Base-by-base conservation (phyloP, 2,797 vertebrate genomes). In the Spinus olivaceus region DNA sequence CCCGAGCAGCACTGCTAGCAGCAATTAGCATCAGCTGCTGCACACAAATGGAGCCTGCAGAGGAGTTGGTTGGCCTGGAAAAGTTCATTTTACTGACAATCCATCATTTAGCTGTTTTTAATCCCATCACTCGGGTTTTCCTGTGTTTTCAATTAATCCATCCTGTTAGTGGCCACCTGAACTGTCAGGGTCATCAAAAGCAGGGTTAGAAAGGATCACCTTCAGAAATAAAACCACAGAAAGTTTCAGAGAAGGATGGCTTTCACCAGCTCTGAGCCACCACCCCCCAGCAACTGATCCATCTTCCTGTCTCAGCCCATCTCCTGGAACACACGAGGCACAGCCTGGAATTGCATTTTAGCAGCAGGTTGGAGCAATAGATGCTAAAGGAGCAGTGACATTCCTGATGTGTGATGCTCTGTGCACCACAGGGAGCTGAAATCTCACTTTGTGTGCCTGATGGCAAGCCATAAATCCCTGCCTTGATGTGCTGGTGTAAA, bases 351-450 rank as follows among this genome's bases (percentile, higher is more conserved):
- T 70, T 87, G 81, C 92, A 35, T 95, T 95, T 94, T 92, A 96
- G 90, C 96, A 96, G 93, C 96, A 94, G 89, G 93, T 49, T 93
- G 87, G 81, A 93, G 69, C 87, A 96, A 96, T 96, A 93, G 94
- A 90, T 92, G 88, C 81, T 90, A 51, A 73, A 94, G 78, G 86
- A 96, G 12, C 50, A 78, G 91, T 82, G 94, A 88, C 95, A 90
- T 80, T 71, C 92, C 91, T 94, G 94, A 92, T 86, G 94, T 25
- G 94, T 73, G 80, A 74, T 95, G 90, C 33, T 95, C 94, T 83
- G 81, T 7, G 94, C 96, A 80, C 95, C 90, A 82, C 64, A 1
- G 96, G 95, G 94, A 97, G 90, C 61, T 91, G 88, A 89, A 81
- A 87, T 88, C 94, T 95, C 86, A 78, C 95, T 96, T 88, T 72